Percentiles rank a stretch among this genome's conserved stretches.
Conservation (phyloP, 2,797 vertebrate genomes). For the Eleutherodactylus coqui region DNA sequence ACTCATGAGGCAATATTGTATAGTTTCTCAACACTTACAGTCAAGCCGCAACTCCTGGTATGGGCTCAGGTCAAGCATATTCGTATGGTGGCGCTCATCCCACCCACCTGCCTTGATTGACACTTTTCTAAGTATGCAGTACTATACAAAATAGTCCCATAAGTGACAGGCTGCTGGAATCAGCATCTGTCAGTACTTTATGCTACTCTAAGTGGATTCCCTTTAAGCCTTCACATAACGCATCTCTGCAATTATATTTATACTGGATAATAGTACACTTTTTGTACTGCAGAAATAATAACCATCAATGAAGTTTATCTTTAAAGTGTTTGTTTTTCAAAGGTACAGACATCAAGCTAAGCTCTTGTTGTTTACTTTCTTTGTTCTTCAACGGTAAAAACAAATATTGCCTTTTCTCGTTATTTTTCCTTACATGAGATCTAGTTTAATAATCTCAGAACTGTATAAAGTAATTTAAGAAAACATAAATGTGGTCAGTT, state of each 20-base stretch:
- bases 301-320: not conserved
- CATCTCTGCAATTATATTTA: not conserved
- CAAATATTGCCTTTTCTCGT: conserved; percentile 26
- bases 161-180: too few relatives aligned
- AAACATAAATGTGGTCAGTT: conserved; percentile 35
- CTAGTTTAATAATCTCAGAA: conserved; percentile 24
- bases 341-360: not conserved
- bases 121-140: too few relatives aligned
- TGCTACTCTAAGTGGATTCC: too few relatives aligned
- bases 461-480: conserved; percentile 8
- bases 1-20: too few relatives aligned
- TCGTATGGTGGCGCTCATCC: too few relatives aligned
- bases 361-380: not conserved
- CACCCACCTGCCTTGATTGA: too few relatives aligned
- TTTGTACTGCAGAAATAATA: not conserved
- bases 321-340: not conserved
- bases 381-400: not conserved
- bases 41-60: too few relatives aligned
- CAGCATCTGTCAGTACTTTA: too few relatives aligned
- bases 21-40: too few relatives aligned
- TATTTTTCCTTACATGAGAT: not conserved
- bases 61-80: too few relatives aligned
- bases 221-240: not conserved
- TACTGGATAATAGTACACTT: not conserved
- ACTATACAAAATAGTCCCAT: too few relatives aligned